Evolutionary conservation across 2,797 vertebrate species (phyloP).

Genomic region (Tenualosa thibaudeaui): DNA sequence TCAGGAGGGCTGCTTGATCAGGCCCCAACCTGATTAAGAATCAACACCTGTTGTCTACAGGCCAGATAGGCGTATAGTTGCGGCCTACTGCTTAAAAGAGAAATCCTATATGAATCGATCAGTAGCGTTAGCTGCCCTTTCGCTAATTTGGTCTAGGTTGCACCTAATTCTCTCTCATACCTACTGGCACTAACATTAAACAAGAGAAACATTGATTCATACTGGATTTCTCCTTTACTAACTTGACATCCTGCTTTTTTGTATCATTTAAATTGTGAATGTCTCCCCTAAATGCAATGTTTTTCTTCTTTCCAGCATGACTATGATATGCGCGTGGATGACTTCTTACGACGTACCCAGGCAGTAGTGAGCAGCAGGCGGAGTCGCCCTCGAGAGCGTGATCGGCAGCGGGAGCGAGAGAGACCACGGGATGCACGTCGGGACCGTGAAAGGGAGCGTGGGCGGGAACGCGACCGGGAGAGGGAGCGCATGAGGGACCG

Average conservation of each 20-base stretch:
- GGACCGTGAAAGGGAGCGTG: constrained; percentile 81
- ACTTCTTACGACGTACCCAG: constrained; percentile 95
- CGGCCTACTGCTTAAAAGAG: too few relatives aligned
- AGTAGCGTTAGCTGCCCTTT: too few relatives aligned
- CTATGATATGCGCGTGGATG: constrained; percentile 97
- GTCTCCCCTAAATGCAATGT: not conserved
- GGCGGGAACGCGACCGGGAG: constrained; percentile 81
- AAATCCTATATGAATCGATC: too few relatives aligned
- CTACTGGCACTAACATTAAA: too few relatives aligned
- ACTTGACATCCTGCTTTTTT: not conserved
- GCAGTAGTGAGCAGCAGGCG: constrained; percentile 91
- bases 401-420: constrained; percentile 84
- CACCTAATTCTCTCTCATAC: too few relatives aligned
- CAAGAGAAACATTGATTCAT: too few relatives aligned
- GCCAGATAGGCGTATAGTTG: too few relatives aligned
- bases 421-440: constrained; percentile 75
- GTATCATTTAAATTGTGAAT: not conserved
- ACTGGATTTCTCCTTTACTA: too few relatives aligned
- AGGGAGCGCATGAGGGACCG: constrained; percentile 87
- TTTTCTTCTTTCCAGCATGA: constrained; percentile 81
- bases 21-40: not conserved
- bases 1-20: not conserved
- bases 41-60: not conserved
- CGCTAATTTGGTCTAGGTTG: too few relatives aligned
- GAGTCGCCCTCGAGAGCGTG: constrained; percentile 83